Percentiles rank a stretch among this genome's conserved stretches.
These are phyloP conservation scores for Hippocampus mohnikei DNA, from an alignment of 2,113 vertebrate species.

Conservation along the genomic window DNA sequence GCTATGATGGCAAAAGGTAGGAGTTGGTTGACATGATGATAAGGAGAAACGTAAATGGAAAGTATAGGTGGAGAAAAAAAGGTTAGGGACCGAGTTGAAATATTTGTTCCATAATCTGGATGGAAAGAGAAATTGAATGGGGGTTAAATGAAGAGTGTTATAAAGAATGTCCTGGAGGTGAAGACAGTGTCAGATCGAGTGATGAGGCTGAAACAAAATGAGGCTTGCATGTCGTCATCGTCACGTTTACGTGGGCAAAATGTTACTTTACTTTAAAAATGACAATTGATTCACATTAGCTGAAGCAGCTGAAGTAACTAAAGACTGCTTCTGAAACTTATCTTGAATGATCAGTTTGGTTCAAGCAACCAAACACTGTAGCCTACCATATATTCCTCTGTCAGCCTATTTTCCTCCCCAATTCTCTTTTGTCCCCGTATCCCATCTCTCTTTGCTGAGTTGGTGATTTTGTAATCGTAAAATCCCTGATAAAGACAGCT, in stretches of 20 bases:
- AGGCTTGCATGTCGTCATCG: not conserved
- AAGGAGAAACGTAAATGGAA: no score
- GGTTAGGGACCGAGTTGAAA: no score
- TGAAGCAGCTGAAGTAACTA: not conserved
- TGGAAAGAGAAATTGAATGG: no score
- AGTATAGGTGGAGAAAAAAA: no score
- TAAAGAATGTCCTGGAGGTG: no score
- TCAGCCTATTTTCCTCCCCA: slow-evolving; percentile 21
- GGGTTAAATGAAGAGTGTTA: no score
- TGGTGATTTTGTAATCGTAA: slow-evolving; percentile 49
- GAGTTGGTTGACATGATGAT: no score
- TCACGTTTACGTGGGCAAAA: not conserved
- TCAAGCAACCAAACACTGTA: slow-evolving; percentile 2
- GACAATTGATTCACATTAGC: not conserved
- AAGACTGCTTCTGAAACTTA: slow-evolving; percentile 2
- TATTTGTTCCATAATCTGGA: no score
- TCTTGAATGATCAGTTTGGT: slow-evolving; percentile 15
- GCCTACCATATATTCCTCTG: not conserved
- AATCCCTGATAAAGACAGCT: slow-evolving; percentile 54
- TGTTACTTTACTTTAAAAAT: not conserved
- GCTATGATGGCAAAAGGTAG: no score
- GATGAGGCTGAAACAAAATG: no score
- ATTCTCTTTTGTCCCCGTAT: slow-evolving; percentile 28
- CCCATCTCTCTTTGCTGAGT: slow-evolving; percentile 56
- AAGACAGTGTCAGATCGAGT: no score